Evolutionary conservation across 2,797 vertebrate species (phyloP).

Genomic region (Parauchenoglanis punctatus): DNA sequence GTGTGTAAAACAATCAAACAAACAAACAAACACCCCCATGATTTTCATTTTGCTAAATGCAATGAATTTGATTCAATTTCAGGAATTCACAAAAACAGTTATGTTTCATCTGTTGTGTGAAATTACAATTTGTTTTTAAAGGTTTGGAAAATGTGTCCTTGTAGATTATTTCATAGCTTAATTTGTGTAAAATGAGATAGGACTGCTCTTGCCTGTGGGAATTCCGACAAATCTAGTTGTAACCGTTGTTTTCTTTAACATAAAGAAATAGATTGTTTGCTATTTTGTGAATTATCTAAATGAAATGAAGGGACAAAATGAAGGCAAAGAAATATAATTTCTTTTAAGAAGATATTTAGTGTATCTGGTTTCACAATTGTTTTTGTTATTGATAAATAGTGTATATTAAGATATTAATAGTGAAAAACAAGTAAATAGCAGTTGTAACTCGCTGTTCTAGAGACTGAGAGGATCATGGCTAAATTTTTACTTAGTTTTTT

Average conservation of each 20-base stretch:
- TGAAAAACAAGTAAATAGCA: background rate
- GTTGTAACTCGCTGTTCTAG: no score
- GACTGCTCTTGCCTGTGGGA: background rate
- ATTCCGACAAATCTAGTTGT: background rate
- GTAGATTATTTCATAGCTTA: background rate
- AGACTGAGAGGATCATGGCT: background rate
- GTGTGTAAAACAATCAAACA: background rate
- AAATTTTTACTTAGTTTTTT: background rate
- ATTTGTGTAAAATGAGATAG: background rate
- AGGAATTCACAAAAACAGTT: background rate
- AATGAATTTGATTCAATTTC: background rate
- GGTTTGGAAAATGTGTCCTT: background rate
- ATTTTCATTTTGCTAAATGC: background rate
- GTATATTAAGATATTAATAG: background rate
- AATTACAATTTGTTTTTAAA: background rate
- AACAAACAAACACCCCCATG: background rate
- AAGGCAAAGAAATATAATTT: background rate
- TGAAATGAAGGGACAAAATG: background rate
- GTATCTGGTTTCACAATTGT: background rate
- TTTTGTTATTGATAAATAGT: background rate
- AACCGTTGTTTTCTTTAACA: background rate
- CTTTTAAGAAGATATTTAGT: background rate
- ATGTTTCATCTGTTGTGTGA: background rate
- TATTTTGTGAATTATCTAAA: background rate
- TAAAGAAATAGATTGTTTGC: background rate